Percentiles rank a stretch among this genome's conserved stretches.
These are phyloP conservation scores for Drosophila takahashii DNA, from an alignment of 1,140 invertebrate genomes.

Conservation along the genomic window DNA sequence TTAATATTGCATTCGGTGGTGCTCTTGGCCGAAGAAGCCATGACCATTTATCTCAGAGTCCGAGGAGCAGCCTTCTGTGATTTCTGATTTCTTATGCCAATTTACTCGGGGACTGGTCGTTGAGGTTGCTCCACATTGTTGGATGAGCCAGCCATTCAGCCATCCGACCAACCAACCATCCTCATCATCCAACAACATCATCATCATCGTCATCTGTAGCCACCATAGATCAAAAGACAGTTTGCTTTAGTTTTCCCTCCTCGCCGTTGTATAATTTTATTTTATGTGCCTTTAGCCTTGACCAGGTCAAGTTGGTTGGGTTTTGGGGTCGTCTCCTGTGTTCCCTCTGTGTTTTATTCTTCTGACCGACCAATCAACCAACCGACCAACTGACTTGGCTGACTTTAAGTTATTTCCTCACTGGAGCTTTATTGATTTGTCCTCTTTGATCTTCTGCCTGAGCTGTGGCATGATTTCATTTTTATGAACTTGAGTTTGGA, in stretches of 20 bases:
- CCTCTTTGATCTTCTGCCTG: constrained; percentile 81
- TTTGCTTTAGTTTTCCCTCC: constrained; percentile 74
- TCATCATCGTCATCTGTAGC: constrained; percentile 27
- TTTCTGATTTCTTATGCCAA: constrained; percentile 83
- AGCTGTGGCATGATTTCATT: constrained; percentile 82
- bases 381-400: constrained; percentile 42
- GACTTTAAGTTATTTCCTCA: constrained; percentile 77
- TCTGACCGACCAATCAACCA: background rate
- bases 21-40: constrained; percentile 35
- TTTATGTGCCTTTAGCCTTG: constrained; percentile 81
- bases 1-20: constrained; percentile 78
- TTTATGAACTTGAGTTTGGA: constrained; percentile 80
- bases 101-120: constrained; percentile 57
- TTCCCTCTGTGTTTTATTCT: constrained; percentile 15
- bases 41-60: constrained; percentile 44
- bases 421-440: constrained; percentile 79
- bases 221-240: constrained; percentile 82
- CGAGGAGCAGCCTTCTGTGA: constrained; percentile 74
- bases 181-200: constrained; percentile 30
- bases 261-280: constrained; percentile 72
- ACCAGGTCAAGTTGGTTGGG: constrained; percentile 75
- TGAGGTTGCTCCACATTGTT: constrained; percentile 64
- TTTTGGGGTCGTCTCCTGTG: constrained; percentile 49
- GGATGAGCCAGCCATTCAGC: constrained; percentile 33
- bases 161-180: constrained; percentile 33